Base-by-base conservation (phyloP, 2,888 invertebrate species). In the Frankliniella fusca region DNA sequence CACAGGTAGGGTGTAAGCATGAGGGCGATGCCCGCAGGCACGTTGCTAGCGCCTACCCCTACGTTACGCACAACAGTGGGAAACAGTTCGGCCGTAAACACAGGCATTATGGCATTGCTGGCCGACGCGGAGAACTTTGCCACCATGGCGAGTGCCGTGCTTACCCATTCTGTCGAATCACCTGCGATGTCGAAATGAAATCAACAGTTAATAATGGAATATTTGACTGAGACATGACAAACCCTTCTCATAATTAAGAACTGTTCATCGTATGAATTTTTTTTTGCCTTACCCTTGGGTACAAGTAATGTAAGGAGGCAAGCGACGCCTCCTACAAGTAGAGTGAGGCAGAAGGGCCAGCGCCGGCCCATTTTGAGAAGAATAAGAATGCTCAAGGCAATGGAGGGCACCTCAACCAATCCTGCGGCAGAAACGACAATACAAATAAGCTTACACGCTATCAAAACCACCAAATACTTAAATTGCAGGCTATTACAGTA, bases 91-190 rank as follows among this genome's bases (percentile, higher is more conserved):
- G 93, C 93, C 1, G 93, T 93, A 86, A 92, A 93, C 49, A 93
- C 92, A 0, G 95, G 95, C 89, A 94, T 90, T 85, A 94, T 93
- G 86, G 93, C 94, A 86, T 95, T 95, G 28, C 94, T 93, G 0
- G 93, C 92, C 76, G 94, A 93, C 82, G 95, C 93, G 48, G 93
- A 92, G 86, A 95, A 94, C 89, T 95, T 94, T 86, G 94, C 94
- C 83, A 93, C 90, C 93, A 95, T 94, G 80, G 94, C 90, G 85
- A 94, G 91, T n/a, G 91, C 90, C 79, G 94, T 93, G 88, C 92
- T 92, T 80, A 93, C 86, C 93, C 93, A 94, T 80, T 49, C 23
- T 50, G 23, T 23, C n/a, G 38, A 81, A 20, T 23, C 48, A 48
- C 20, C 38, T 81, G 48, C 38, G 18, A 23, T 10, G 15, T 80